Evolutionary conservation across 2,888 invertebrate species (phyloP).

Genomic region (Epirrhoe tristata): DNA sequence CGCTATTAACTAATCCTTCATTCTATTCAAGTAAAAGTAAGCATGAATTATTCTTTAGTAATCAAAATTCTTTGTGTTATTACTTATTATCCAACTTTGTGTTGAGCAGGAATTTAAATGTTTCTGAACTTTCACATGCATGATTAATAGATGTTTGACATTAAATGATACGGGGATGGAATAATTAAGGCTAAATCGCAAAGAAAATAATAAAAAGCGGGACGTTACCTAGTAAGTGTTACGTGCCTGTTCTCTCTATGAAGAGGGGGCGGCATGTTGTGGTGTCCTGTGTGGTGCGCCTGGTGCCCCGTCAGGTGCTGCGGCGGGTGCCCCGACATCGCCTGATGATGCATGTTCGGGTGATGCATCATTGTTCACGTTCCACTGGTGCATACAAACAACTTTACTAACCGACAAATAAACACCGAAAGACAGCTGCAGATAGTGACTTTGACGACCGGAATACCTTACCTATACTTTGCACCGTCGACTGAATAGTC

Average conservation of each 20-base stretch:
- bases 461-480: slow-evolving; percentile 68
- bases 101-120: slow-evolving; percentile 12
- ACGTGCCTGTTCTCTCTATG: slow-evolving; percentile 87
- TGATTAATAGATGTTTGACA: slow-evolving; percentile 11
- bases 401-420: slow-evolving; percentile 64
- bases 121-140: slow-evolving; percentile 24
- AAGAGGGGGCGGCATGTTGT: slow-evolving; percentile 88
- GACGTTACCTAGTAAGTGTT: slow-evolving; percentile 81
- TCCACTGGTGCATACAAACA: slow-evolving; percentile 74
- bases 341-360: slow-evolving; percentile 85
- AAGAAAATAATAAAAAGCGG: slow-evolving; percentile 70
- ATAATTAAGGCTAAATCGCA: slow-evolving; percentile 45
- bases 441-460: slow-evolving; percentile 64
- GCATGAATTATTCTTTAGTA: slow-evolving; percentile 23
- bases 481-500: slow-evolving; percentile 58
- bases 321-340: slow-evolving; percentile 82
- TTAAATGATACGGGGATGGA: background rate
- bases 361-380: slow-evolving; percentile 82
- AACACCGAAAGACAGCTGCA: slow-evolving; percentile 67
- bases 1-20: slow-evolving; percentile 12
- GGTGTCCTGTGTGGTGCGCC: slow-evolving; percentile 82
- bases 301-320: slow-evolving; percentile 80
- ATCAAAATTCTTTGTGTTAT: slow-evolving; percentile 16
- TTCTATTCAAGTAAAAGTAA: slow-evolving; percentile 7
- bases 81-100: slow-evolving; percentile 25